phyloP scores from a whole-genome alignment of 2,888 invertebrate species.

The Noctua fimbriata region DNA sequence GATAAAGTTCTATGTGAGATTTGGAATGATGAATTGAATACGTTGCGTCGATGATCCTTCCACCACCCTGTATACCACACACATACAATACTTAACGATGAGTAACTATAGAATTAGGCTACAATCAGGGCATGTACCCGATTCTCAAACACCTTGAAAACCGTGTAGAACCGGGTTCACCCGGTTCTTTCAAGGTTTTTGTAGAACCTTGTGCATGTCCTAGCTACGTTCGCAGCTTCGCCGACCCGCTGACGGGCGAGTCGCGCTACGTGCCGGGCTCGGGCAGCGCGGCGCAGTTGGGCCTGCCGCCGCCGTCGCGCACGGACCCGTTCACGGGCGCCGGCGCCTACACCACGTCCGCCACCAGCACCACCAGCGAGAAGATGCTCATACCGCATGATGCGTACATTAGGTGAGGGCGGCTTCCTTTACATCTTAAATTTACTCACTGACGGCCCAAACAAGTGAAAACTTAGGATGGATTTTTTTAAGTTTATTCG shows the following conservation, averaged over 20 bases:
- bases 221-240: slow-evolving; percentile 71
- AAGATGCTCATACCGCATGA: slow-evolving; percentile 84
- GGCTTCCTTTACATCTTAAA: neutral
- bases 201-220: neutral
- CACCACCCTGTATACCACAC: neutral
- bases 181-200: neutral
- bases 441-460: neutral
- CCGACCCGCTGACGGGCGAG: slow-evolving; percentile 93
- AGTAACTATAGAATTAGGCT: neutral
- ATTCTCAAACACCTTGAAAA: neutral
- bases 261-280: slow-evolving; percentile 92
- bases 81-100: neutral
- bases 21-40: no score
- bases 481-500: neutral
- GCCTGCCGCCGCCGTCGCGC: slow-evolving; percentile 70
- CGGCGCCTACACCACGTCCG: slow-evolving; percentile 92
- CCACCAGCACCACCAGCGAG: slow-evolving; percentile 69
- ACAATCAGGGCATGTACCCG: neutral
- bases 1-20: no score
- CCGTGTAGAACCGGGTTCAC: neutral
- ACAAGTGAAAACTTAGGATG: neutral
- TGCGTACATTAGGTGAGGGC: slow-evolving; percentile 81
- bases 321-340: slow-evolving; percentile 93
- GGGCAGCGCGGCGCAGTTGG: slow-evolving; percentile 62
- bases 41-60: neutral